Base-by-base conservation (phyloP, 2,888 invertebrate species). In the Ecliptopera silaceata region DNA sequence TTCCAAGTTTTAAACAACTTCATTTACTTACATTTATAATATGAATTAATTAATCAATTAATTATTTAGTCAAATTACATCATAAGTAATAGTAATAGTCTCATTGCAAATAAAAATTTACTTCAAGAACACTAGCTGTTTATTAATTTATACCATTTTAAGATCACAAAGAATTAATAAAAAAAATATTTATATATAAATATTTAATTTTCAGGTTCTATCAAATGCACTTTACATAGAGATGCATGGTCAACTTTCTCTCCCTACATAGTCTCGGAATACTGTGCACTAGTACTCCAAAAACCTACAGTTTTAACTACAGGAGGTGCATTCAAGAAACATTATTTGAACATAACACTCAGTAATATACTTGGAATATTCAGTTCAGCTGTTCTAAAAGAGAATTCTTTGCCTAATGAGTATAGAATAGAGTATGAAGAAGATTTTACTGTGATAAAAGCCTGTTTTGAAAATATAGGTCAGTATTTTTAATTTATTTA, bases 231-330 rank as follows among this genome's bases (percentile, higher is more conserved):
- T 17, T 73, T 91, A 6, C 91, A 91, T 53, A 80, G 90, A 75
- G 90, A 91, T 75, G 89, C 87, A n/a, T 91, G 90, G 91, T 77
- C 81, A 2, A 72, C 74, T 59, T 89, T 91, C 61, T 84, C 90
- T 20, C 65, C 82, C 50, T 91, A 88, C 57, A 79, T 91, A 50
- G 80, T 84, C 4, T 80, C 90, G 1, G 86, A 88, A 58, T 82
- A 74, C 52, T 87, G 89, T 74, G 88, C 85, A 1, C 56, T 91
- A 42, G 77, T 89, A 4, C 67, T 91, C 44, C 77, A 75, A 61
- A 90, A 80, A 60, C 89, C 91, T 2, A 90, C 91, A 50, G 84
- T 91, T n/a, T 69, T 91, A 6, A 91, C 88, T 20, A 90, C 88
- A 1, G 91, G 91, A 0, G 77, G 85, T 64, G 81, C 88, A 6